Base-by-base conservation (phyloP, 2,113 vertebrate species). In the Notarius lentiginosus region DNA sequence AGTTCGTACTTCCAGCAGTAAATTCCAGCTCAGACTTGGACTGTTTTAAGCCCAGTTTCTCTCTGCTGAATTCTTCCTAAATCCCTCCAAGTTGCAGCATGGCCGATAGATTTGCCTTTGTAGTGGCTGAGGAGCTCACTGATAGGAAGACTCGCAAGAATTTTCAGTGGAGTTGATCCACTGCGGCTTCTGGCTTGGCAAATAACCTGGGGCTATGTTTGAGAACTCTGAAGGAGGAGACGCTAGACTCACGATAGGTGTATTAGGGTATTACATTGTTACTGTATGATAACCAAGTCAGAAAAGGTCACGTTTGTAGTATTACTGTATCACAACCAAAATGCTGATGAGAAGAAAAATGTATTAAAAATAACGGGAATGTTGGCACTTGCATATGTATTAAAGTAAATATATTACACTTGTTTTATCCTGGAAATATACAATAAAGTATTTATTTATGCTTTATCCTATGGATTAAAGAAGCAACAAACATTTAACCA, bases 81-180 rank as follows among this genome's bases (percentile, higher is more conserved):
- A 90, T 76, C 82, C 34, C 58, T 76, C 34, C n/a, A 55, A 87
- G 60, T 60, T 61, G 66, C 66, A 82, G 82, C 76, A 20, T 47
- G 60, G 80, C 85, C 87, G 87, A 85, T 84, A 90, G 53, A 83
- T 87, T 82, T 82, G 24, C 58, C 87, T 90, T 85, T 83, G 87
- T 87, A 90, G 81, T 82, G 83, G 65, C 65, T 30, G 49, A 84
- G 84, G 51, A 73, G 58, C 18, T 83, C 12, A 56, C 53, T 70
- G 84, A 87, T 84, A 63, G 82, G 81, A 60, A 17, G 24, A 70
- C 87, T 63, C 5, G 66, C 61, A 55, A 73, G 68, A 15, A 70
- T 81, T 79, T 79, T 79, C 72, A 11, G 83, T 76, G 88, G 18
- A 61, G 34, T 65, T 72, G 79, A 85, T 82, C 73, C 34, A 73